A percentile compares a stretch with the other conserved stretches of the same genome.
These are phyloP conservation scores for Coenobita brevimanus DNA, from an alignment of 1,140 invertebrate species.

Conservation along the genomic window DNA sequence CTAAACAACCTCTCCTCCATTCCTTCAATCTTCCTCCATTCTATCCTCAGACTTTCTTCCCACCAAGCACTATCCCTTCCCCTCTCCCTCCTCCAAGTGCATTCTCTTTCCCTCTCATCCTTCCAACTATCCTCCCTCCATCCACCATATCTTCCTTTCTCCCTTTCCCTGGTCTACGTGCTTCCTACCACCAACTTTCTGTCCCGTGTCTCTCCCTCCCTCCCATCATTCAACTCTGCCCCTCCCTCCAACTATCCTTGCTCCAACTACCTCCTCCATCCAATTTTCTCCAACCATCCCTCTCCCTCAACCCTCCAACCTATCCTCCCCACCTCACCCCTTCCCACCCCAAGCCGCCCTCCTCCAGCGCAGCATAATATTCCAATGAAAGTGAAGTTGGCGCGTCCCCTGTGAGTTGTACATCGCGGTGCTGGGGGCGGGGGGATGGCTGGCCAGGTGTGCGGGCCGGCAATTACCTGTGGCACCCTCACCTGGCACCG, in stretches of 20 bases:
- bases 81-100: too few species aligned
- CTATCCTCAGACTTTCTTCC: too few species aligned
- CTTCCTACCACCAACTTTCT: not conserved
- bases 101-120: too few species aligned
- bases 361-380: conserved; percentile 32
- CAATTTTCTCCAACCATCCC: not conserved
- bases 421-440: not conserved
- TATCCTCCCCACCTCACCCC: not conserved
- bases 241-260: not conserved
- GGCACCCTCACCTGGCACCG: not conserved
- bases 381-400: conserved; percentile 24
- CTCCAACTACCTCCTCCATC: not conserved
- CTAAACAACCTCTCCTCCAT: too few species aligned
- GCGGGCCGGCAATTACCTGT: conserved; percentile 6
- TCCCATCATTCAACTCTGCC: not conserved
- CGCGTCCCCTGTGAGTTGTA: conserved; percentile 10
- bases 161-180: too few species aligned
- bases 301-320: not conserved
- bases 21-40: too few species aligned
- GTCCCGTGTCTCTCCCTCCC: not conserved
- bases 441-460: conserved; percentile 10
- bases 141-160: too few species aligned
- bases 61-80: too few species aligned
- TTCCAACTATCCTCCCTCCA: too few species aligned
- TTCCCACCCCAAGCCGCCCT: not conserved